phyloP scores from a whole-genome alignment of 1,140 invertebrate genomes.

The Helicoverpa armigera region DNA sequence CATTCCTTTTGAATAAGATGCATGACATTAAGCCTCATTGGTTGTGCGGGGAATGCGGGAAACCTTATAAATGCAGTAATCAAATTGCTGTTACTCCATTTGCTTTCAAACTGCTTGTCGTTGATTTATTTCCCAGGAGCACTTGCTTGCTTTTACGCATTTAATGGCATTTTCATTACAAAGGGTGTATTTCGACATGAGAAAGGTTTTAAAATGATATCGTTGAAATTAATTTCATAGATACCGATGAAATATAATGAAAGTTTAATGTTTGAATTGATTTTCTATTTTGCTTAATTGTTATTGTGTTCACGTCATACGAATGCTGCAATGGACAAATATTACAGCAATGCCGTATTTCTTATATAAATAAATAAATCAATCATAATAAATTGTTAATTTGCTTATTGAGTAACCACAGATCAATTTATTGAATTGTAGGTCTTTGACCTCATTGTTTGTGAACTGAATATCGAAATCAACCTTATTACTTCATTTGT shows the following conservation, averaged over 20 bases:
- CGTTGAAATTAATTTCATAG: background rate
- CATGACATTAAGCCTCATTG: conserved; percentile 38
- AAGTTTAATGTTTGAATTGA: too few relatives aligned
- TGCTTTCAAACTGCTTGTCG: conserved; percentile 6
- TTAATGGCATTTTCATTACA: background rate
- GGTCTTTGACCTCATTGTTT: background rate
- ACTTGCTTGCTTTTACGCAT: conserved; percentile 13
- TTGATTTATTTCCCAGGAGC: conserved; percentile 31
- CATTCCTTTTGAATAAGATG: conserved; percentile 21
- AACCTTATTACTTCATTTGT: background rate
- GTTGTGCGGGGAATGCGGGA: background rate
- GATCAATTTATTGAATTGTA: background rate
- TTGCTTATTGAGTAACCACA: conserved; percentile 9
- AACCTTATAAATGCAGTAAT: conserved; percentile 29
- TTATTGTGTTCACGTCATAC: background rate
- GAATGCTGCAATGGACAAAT: background rate
- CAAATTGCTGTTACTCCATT: conserved; percentile 44
- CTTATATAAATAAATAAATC: background rate
- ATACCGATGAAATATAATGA: background rate
- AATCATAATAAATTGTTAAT: background rate
- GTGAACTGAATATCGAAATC: background rate
- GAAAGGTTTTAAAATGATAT: background rate
- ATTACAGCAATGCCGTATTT: background rate
- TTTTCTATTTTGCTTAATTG: too few relatives aligned
- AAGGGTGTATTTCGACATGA: background rate